These are phyloP conservation scores for Embiotoca jacksoni DNA, from an alignment of 2,113 vertebrate species.

Conservation along the genomic window DNA sequence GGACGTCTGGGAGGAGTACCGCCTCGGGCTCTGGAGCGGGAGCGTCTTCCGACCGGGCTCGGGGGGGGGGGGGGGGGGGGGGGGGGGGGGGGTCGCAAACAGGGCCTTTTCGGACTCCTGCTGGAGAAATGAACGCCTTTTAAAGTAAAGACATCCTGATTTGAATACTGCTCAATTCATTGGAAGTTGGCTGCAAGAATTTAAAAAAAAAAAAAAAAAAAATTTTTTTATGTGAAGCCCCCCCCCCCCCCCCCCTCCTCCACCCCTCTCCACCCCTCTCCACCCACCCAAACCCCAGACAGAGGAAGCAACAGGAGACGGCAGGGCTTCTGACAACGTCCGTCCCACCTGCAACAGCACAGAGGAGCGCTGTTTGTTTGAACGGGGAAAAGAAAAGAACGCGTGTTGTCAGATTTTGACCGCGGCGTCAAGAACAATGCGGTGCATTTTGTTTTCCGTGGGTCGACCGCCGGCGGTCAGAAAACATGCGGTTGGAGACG, in stretches of 20 bases:
- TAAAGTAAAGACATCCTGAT: background rate
- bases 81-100: no score
- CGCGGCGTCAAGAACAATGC: background rate
- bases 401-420: no score
- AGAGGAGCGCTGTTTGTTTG: background rate
- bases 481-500: background rate
- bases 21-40: slow-evolving; percentile 39
- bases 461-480: background rate
- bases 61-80: no score
- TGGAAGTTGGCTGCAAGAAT: background rate
- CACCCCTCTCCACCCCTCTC: background rate
- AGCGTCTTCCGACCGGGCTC: slow-evolving; percentile 9
- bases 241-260: background rate
- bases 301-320: background rate
- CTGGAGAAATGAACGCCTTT: background rate
- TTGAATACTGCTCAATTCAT: background rate
- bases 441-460: background rate
- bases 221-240: background rate
- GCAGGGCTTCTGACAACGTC: background rate
- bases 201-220: no score
- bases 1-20: slow-evolving; percentile 41
- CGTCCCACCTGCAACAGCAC: background rate
- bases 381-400: background rate
- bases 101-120: background rate
- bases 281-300: background rate